A percentile compares a stretch with the other conserved stretches of the same genome.
Conservation (phyloP, 2,888 invertebrate genomes). For the Polydrusus cervinus region DNA sequence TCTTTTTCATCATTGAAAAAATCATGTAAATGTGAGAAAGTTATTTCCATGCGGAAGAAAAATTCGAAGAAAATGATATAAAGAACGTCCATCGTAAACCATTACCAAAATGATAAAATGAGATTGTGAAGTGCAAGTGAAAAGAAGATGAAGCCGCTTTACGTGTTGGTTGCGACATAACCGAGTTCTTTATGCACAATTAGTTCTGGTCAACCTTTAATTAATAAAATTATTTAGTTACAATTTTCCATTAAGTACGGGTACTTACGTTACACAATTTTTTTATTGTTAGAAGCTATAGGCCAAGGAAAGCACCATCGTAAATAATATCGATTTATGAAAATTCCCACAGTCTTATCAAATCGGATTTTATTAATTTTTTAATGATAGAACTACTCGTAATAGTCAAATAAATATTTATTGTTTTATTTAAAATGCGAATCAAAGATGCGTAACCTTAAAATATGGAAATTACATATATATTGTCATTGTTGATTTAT, state of each 20-base stretch:
- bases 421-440: background rate
- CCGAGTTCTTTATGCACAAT: background rate
- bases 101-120: too few species aligned
- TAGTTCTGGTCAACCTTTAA: background rate
- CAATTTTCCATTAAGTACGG: too few species aligned
- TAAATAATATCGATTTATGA: slow-evolving; percentile 4
- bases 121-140: too few species aligned
- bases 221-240: too few species aligned
- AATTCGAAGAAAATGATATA: too few species aligned
- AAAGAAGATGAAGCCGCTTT: too few species aligned
- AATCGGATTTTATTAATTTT: background rate
- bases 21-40: too few species aligned
- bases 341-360: background rate
- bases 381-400: too few species aligned
- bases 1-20: too few species aligned
- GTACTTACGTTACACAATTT: background rate
- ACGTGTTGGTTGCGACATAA: too few species aligned
- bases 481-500: background rate
- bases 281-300: background rate
- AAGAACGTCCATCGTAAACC: too few species aligned
- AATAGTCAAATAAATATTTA: background rate
- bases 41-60: too few species aligned
- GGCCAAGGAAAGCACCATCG: slow-evolving; percentile 11
- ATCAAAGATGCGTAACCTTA: background rate
- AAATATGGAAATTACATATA: background rate